Evolutionary conservation across 2,797 vertebrate genomes (phyloP), one percentile per base, ranked within the genome.

Genomic region (Chelonia mydas): DNA sequence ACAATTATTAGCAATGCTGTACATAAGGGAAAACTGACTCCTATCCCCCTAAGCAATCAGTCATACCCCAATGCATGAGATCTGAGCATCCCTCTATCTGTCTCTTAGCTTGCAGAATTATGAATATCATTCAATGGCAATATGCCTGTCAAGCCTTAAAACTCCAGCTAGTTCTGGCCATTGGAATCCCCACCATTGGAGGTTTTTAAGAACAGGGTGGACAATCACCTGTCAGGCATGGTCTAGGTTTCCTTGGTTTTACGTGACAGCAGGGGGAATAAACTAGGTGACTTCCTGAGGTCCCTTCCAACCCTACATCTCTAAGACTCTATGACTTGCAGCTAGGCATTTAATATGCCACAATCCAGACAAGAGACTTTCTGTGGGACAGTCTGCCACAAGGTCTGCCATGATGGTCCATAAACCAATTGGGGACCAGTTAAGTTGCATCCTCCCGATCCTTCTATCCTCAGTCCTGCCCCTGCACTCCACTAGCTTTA

Each of bases 1-100:
- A 51, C 65, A n/a, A 51, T 1, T n/a, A 47, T 89, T 25, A 21
- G 65, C 0, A 0, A 59, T 49, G 49, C 41, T 55, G 6, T 6
- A 15, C 7, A 84, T 82, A 77, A 6, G 5, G 21, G 23, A 45
- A 45, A 25, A 45, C 11, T 11, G 89, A 93, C 81, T 87, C 83
- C 65, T 89, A 16, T 19, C 31, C 25, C n/a, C 55, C 51, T 74
- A 94, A 16, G 76, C 47, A 94, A 78, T 11, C 19, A 55, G 31
- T 15, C 93, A 49, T 80, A 6, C 50, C 83, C 25, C 5, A 2
- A 88, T 5, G 74, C 74, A 77, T 7, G 15, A 31, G 74, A 49
- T 28, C 74, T 28, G 15, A 31, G 59, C 88, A 0, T 76, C 16
- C 31, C 68, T 50, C 17, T 2, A 3, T 4, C 4, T 84, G 9